Conservation (phyloP, 2,797 vertebrate genomes). For the Peromyscus attwateri region DNA sequence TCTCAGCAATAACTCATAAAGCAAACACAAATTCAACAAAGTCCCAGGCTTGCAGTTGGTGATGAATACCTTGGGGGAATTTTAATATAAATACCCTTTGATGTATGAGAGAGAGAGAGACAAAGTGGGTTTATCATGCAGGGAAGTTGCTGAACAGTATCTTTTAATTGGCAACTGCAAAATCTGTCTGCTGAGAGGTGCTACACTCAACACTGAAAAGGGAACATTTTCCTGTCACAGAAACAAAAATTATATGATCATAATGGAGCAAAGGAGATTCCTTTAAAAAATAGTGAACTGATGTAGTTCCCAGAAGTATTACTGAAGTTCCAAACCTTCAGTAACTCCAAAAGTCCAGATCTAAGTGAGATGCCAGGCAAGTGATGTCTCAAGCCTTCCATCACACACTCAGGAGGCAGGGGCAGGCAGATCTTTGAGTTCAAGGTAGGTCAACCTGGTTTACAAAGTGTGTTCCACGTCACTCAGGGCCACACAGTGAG, state of each 20-base stretch:
- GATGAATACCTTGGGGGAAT: slow-evolving; percentile 64
- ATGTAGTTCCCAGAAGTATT: slow-evolving; percentile 11
- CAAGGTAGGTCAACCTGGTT: neutral
- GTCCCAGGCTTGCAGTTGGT: slow-evolving; percentile 50
- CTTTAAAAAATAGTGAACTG: neutral
- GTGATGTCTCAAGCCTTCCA: too few species aligned
- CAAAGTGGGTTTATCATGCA: slow-evolving; percentile 31
- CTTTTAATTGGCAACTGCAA: slow-evolving; percentile 66
- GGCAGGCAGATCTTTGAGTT: neutral
- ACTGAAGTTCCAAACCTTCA: slow-evolving; percentile 36
- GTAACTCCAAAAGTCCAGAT: slow-evolving; percentile 14
- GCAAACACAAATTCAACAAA: slow-evolving; percentile 61
- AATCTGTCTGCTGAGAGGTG: slow-evolving; percentile 8
- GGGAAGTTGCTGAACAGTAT: slow-evolving; percentile 33
- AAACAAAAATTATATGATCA: slow-evolving; percentile 47
- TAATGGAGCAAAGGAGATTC: slow-evolving; percentile 1
- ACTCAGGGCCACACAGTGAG: neutral
- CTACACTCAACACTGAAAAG: slow-evolving; percentile 43
- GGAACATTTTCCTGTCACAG: slow-evolving; percentile 23
- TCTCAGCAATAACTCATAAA: slow-evolving; percentile 46
- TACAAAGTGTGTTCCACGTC: neutral
- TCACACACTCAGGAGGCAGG: neutral
- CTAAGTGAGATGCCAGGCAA: neutral
- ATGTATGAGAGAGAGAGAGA: slow-evolving; percentile 24
- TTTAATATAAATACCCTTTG: slow-evolving; percentile 51